These are phyloP conservation scores for Drosophila siamana DNA, from an alignment of 2,888 invertebrate genomes.

Conservation along the genomic window DNA sequence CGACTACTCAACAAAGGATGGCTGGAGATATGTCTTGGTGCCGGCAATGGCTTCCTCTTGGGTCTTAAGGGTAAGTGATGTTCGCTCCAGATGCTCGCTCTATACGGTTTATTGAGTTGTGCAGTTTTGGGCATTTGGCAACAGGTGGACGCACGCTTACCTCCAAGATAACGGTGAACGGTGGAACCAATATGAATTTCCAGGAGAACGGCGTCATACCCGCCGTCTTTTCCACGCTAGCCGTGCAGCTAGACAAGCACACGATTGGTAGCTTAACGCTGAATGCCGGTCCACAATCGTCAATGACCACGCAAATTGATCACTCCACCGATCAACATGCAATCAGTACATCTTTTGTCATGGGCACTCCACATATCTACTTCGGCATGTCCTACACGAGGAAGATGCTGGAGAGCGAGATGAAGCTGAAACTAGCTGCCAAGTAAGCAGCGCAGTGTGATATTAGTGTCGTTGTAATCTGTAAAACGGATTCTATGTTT, in stretches of 20 bases:
- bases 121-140: constrained; percentile 19
- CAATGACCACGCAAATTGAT: constrained; percentile 93
- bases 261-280: constrained; percentile 95
- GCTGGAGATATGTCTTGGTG: constrained; percentile 94
- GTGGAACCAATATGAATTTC: constrained; percentile 91
- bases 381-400: constrained; percentile 91
- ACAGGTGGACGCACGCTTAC: constrained; percentile 77
- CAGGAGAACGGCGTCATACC: constrained; percentile 91
- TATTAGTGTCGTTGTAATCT: neutral
- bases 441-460: constrained; percentile 88
- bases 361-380: constrained; percentile 93
- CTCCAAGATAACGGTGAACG: constrained; percentile 86
- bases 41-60: constrained; percentile 93
- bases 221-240: constrained; percentile 91
- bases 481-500: constrained; percentile 45
- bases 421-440: constrained; percentile 91
- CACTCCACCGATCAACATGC: constrained; percentile 90
- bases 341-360: constrained; percentile 90
- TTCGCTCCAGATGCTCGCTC: neutral
- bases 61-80: constrained; percentile 88
- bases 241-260: constrained; percentile 94
- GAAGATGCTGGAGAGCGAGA: constrained; percentile 92
- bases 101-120: constrained; percentile 20
- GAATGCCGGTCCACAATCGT: constrained; percentile 89
- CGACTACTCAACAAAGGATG: constrained; percentile 93